phyloP scores from a whole-genome alignment of 1,140 invertebrate species.

The Pararge aegeria region DNA sequence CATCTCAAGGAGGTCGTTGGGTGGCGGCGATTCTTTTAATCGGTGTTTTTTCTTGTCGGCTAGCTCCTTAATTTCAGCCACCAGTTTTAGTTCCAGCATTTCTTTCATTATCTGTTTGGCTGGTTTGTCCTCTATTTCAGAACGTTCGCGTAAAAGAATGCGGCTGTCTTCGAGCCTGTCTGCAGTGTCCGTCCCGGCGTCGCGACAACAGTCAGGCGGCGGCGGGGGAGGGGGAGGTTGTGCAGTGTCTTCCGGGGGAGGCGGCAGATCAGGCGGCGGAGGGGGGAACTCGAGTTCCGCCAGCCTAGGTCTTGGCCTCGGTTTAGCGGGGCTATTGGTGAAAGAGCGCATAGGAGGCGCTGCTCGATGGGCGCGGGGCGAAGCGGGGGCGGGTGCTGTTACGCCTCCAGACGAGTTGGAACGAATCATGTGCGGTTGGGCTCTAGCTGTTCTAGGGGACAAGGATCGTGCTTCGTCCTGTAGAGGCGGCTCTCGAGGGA shows the following conservation, averaged over 20 bases:
- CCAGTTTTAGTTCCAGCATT: slow-evolving; percentile 88
- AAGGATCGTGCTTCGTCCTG: slow-evolving; percentile 75
- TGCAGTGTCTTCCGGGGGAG: slow-evolving; percentile 83
- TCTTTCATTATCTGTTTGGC: slow-evolving; percentile 83
- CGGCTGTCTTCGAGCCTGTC: slow-evolving; percentile 46
- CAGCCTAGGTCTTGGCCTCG: slow-evolving; percentile 83
- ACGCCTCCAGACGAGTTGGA: slow-evolving; percentile 91
- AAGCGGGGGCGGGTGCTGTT: slow-evolving; percentile 80
- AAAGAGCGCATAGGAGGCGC: slow-evolving; percentile 81
- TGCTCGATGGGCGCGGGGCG: slow-evolving; percentile 55
- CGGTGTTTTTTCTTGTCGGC: slow-evolving; percentile 83
- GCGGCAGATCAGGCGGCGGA: slow-evolving; percentile 88
- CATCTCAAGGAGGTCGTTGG: slow-evolving; percentile 56
- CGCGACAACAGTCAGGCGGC: slow-evolving; percentile 81
- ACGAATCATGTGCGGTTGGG: slow-evolving; percentile 89
- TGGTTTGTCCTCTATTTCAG: slow-evolving; percentile 54
- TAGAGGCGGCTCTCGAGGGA: slow-evolving; percentile 43
- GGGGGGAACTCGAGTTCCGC: slow-evolving; percentile 93
- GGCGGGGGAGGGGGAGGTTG: slow-evolving; percentile 70
- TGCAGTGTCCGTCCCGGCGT: slow-evolving; percentile 42
- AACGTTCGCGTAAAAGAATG: slow-evolving; percentile 22
- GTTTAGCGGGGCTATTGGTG: slow-evolving; percentile 74
- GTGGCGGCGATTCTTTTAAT: slow-evolving; percentile 73
- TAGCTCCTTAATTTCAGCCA: slow-evolving; percentile 90
- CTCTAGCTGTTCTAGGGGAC: slow-evolving; percentile 83